Evolutionary conservation across 2,888 invertebrate genomes (phyloP), one percentile per base, ranked within the genome.

Genomic region (Latrodectus hesperus): DNA sequence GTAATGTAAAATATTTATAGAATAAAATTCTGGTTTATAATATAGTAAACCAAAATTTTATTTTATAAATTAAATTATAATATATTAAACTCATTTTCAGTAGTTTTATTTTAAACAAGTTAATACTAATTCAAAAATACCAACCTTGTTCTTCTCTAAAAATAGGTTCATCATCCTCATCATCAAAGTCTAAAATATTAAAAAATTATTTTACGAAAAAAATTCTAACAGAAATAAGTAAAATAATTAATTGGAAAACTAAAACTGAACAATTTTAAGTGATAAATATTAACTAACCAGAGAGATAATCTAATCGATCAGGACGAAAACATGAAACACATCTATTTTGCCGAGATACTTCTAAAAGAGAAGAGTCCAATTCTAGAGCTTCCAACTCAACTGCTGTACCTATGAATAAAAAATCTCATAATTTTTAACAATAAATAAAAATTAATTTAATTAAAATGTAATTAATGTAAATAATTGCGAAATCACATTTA

Each of bases 301-400:
- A 17, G 6, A 17, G n/a, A 53, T 38, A 83, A 79, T 89, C 89
- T 22, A 83, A 17, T 26, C 53, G 71, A 52, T 89, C 83, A 17
- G 89, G 86, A 12, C 86, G 52, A 17, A 89, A 73, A 38, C 82
- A 79, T 53, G 86, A 67, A 14, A 76, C 64, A 55, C 89, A 89
- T 67, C 51, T 80, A 65, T 87, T 86, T n/a, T 74, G 64, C 9
- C 83, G 67, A 8, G 89, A 89, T n/a, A 89, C 80, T 80, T 83
- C 84, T 0, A 89, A 70, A 65, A 83, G 72, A 16, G 70, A 60
- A 16, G 71, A 81, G 80, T 89, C 86, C 51, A 89, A 68, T 55
- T 89, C 81, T 67, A 89, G 68, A n/a, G 81, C 83, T 73, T 89
- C 89, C 38, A 84, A 71, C 52, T 86, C 84, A 12, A 87, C 64